Base-by-base conservation (phyloP, 2,888 invertebrate species). In the Lamellibrachia columna region DNA sequence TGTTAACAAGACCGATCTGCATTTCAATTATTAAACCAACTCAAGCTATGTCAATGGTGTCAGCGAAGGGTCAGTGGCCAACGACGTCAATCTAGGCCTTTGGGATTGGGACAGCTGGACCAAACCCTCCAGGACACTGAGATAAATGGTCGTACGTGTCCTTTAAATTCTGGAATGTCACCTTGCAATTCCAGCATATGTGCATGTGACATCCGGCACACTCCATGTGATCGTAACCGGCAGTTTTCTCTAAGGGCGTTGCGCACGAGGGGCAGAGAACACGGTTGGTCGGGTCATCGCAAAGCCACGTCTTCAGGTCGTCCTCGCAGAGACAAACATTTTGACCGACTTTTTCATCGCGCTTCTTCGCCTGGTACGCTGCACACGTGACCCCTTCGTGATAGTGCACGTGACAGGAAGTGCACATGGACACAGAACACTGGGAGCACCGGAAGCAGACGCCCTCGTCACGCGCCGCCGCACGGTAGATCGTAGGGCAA, bases 101-200 rank as follows among this genome's bases (percentile, higher is more conserved):
- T 40, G 40, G 40, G 40, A 40, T 40, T 40, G 40, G 40, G 40
- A 40, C 40, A 40, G 40, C 40, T 40, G 40, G 40, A 40, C 1
- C 40, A 40, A 40, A 40, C 40, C 55, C 92, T 15, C 92, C 93
- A 52, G 60, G 58, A 60, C 53, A 53, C 3, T 92, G 91, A 11
- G 53, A 40, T 8, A 94, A 58, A 90, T 96, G 96, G 8, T 94
- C 94, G 92, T 96, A 95, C 90, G 95, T 95, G 4, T 92, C 93
- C 7, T 90, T 52, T 7, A 92, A 91, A 53, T 92, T 75, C 2
- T 6, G 8, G 91, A 95, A 95, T 8, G 92, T 93, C 53, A 93
- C 91, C 90, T 95, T 93, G 93, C 96, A 96, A 1, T 94, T 53
- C 96, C 96, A 96, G 93, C 96, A 96, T 53, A 96, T 95, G 93